Conservation (phyloP, 2,888 invertebrate genomes). For the Itoplectis maculator region DNA sequence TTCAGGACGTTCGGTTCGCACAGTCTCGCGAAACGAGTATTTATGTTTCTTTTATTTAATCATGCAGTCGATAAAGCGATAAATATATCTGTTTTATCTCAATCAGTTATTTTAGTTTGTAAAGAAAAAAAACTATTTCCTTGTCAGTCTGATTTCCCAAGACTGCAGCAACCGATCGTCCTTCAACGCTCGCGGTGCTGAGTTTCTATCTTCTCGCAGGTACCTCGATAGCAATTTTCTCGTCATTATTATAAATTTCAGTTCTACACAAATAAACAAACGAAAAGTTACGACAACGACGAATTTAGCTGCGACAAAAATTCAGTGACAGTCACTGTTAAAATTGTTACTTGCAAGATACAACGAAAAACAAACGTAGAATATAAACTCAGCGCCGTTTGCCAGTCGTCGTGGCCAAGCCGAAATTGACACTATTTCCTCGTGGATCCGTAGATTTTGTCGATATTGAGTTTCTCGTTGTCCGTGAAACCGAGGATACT, state of each 20-base stretch:
- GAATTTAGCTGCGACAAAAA: not conserved
- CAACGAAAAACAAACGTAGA: not conserved
- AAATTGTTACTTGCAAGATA: not conserved
- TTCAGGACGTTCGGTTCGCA: constrained; percentile 17
- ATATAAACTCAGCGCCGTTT: constrained; percentile 10
- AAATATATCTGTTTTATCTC: not conserved
- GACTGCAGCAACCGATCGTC: not conserved
- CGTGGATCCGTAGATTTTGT: constrained; percentile 85
- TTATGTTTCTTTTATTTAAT: not conserved
- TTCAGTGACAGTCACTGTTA: not conserved
- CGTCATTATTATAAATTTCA: not conserved
- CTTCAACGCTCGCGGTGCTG: constrained; percentile 6
- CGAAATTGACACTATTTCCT: constrained; percentile 75
- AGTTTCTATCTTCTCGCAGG: not conserved
- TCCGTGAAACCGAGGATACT: constrained; percentile 96
- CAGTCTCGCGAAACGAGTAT: not conserved
- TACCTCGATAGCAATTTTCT: not conserved
- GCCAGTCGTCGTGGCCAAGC: not conserved
- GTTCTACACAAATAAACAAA: not conserved
- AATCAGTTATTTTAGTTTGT: not conserved
- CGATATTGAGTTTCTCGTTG: constrained; percentile 92
- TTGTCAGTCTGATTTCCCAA: not conserved
- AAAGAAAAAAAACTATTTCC: not conserved
- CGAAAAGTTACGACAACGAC: not conserved
- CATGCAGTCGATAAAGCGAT: not conserved